A percentile compares a stretch with the other conserved stretches of the same genome.
These are phyloP conservation scores for Hippocampus kuda DNA, from an alignment of 2,797 vertebrate genomes.

Conservation along the genomic window DNA sequence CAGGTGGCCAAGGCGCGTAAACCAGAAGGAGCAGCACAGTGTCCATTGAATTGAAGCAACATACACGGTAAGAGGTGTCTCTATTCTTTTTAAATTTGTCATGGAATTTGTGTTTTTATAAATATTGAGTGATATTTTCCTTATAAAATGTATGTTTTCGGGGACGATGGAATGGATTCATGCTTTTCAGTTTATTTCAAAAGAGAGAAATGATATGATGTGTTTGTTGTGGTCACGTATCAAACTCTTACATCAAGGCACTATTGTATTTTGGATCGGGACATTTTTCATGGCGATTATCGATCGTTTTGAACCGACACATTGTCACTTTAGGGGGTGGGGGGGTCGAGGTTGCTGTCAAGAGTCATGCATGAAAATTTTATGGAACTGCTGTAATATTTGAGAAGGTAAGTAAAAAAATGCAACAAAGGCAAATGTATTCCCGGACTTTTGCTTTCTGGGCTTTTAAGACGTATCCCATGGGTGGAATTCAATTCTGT, in stretches of 20 bases:
- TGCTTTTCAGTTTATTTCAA: not conserved
- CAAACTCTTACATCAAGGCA: not conserved
- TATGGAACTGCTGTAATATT: conserved; percentile 60
- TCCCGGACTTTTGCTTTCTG: conserved; percentile 73
- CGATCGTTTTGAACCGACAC: not conserved
- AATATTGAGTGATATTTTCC: too few species aligned
- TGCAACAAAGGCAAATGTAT: conserved; percentile 49
- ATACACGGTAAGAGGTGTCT: too few species aligned
- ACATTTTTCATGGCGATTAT: not conserved
- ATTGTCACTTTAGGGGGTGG: not conserved
- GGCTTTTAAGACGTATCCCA: conserved; percentile 76
- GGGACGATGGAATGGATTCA: too few species aligned
- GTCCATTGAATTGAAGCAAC: too few species aligned
- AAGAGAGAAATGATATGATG: not conserved
- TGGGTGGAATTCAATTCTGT: conserved; percentile 73
- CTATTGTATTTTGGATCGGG: not conserved
- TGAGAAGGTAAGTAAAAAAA: conserved; percentile 49
- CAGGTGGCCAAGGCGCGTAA: too few species aligned
- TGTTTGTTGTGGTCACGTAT: not conserved
- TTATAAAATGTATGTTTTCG: too few species aligned
- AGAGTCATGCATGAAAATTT: conserved; percentile 24
- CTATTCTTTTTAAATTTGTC: too few species aligned
- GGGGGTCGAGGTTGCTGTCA: conserved; percentile 1
- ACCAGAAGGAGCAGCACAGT: too few species aligned
- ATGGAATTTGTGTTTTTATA: too few species aligned